A percentile compares a stretch with the other conserved stretches of the same genome.
Conservation (phyloP, 2,888 invertebrate species). For the Drosophila mulleri region DNA sequence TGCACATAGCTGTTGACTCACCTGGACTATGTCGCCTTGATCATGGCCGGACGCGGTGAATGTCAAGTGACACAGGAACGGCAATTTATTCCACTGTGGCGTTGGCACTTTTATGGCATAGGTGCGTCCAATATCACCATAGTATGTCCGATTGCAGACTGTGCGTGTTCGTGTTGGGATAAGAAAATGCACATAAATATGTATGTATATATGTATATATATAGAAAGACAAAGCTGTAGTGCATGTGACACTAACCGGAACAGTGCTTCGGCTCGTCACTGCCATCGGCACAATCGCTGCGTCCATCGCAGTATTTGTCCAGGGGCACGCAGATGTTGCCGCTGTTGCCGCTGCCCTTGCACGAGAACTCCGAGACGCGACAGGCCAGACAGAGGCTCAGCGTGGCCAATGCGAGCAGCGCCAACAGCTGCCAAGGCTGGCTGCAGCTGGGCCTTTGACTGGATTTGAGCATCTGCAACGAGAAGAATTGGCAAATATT, state of each 20-base stretch:
- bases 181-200: slow-evolving; percentile 8
- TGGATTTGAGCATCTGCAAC: slow-evolving; percentile 53
- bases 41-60: slow-evolving; percentile 95
- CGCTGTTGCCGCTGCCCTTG: slow-evolving; percentile 88
- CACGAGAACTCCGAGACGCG: slow-evolving; percentile 92
- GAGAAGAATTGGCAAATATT: background rate
- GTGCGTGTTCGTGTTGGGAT: slow-evolving; percentile 20
- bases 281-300: slow-evolving; percentile 93
- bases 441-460: background rate
- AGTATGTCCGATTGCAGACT: slow-evolving; percentile 96
- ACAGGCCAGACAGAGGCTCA: slow-evolving; percentile 86
- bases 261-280: slow-evolving; percentile 93
- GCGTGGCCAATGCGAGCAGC: slow-evolving; percentile 81
- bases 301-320: slow-evolving; percentile 94
- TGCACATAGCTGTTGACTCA: slow-evolving; percentile 79
- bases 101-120: slow-evolving; percentile 92
- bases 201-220: background rate
- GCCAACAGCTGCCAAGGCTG: slow-evolving; percentile 79
- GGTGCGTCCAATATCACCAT: slow-evolving; percentile 93
- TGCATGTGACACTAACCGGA: slow-evolving; percentile 87
- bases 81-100: slow-evolving; percentile 90
- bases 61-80: slow-evolving; percentile 95
- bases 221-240: background rate
- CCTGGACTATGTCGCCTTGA: slow-evolving; percentile 95
- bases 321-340: slow-evolving; percentile 90